Conservation (phyloP, 2,888 invertebrate genomes). For the Caenorhabditis angaria region DNA sequence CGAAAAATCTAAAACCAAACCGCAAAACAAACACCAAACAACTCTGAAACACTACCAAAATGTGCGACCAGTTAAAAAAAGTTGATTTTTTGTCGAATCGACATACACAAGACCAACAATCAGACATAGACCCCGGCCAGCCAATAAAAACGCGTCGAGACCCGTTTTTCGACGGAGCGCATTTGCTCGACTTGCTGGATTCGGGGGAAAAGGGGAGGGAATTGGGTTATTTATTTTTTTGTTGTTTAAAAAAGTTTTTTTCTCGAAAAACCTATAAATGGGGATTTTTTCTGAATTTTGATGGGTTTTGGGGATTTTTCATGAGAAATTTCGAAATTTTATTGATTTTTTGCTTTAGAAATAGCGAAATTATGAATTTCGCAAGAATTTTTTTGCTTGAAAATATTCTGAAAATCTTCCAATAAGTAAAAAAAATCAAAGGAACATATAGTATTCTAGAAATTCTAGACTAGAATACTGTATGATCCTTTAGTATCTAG, state of each 20-base stretch:
- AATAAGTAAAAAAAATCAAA: no score
- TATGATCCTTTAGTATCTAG: no score
- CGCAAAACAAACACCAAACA: not conserved
- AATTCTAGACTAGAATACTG: no score
- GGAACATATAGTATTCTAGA: no score
- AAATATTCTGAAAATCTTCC: not conserved
- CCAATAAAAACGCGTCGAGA: conserved; percentile 22
- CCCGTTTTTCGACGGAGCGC: conserved; percentile 22
- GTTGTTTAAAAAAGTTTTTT: conserved; percentile 4
- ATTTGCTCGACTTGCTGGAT: conserved; percentile 13
- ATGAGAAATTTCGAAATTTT: not conserved
- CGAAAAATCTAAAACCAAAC: not conserved
- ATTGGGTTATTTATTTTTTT: not conserved
- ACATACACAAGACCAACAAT: conserved; percentile 39
- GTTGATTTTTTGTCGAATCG: conserved; percentile 37
- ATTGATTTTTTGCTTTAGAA: not conserved
- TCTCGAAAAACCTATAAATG: not conserved
- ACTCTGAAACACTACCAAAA: not conserved
- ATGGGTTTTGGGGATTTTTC: not conserved
- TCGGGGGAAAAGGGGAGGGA: no score
- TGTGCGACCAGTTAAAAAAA: conserved; percentile 6
- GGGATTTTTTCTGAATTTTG: not conserved
- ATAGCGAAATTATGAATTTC: conserved; percentile 2
- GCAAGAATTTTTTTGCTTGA: not conserved
- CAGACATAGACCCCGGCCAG: conserved; percentile 28